A percentile compares a stretch with the other conserved stretches of the same genome.
These are phyloP conservation scores for Naja naja DNA, from an alignment of 2,113 vertebrate species.

Conservation along the genomic window DNA sequence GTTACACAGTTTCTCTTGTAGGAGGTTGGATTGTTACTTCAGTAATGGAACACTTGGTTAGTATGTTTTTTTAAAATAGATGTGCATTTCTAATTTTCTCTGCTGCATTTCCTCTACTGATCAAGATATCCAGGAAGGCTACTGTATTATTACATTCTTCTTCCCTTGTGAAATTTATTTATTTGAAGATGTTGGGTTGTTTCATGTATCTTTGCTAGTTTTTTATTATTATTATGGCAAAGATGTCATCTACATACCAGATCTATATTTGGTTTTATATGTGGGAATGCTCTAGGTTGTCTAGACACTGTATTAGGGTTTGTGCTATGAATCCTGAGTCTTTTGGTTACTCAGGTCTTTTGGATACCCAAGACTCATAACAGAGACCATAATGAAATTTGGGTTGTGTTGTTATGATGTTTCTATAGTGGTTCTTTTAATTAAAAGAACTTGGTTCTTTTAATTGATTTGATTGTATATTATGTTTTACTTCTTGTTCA, in stretches of 20 bases:
- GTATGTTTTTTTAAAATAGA: background rate
- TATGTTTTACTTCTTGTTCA: background rate
- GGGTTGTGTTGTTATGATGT: background rate
- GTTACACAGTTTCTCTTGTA: too few relatives aligned
- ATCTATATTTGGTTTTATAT: background rate
- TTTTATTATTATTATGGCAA: background rate
- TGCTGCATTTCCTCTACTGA: background rate
- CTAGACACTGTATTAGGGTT: background rate
- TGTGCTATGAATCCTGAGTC: background rate
- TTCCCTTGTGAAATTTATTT: too few relatives aligned
- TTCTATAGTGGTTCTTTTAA: background rate
- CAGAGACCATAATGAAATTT: background rate
- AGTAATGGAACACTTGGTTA: background rate
- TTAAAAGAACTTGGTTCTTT: background rate
- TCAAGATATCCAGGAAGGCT: background rate
- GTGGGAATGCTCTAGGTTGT: background rate
- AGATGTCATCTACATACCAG: background rate
- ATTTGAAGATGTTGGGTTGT: too few relatives aligned
- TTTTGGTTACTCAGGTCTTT: background rate
- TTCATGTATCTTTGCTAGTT: too few relatives aligned
- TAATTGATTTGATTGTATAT: background rate
- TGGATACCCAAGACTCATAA: background rate
- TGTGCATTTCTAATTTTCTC: background rate
- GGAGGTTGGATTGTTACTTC: background rate
- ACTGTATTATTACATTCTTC: background rate